Conservation (phyloP, 2,888 invertebrate species). For the Epirrhoe alternata region DNA sequence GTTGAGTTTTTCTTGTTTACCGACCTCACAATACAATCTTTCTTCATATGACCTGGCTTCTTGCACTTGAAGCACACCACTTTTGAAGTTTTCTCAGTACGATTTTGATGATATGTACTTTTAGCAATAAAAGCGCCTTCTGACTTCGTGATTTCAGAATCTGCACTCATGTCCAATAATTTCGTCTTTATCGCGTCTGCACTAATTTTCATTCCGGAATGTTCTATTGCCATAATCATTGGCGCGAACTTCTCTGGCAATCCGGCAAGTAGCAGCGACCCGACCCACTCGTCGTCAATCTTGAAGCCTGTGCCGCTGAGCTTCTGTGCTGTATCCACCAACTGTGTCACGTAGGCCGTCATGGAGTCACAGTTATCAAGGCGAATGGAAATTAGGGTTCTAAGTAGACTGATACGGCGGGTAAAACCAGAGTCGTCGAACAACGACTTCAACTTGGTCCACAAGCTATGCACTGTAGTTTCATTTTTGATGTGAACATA, state of each 20-base stretch:
- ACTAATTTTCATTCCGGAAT: slow-evolving; percentile 26
- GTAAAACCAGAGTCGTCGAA: slow-evolving; percentile 37
- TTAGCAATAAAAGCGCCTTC: no score
- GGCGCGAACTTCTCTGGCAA: slow-evolving; percentile 32
- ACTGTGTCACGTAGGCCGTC: slow-evolving; percentile 27
- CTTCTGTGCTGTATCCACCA: slow-evolving; percentile 16
- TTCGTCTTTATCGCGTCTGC: slow-evolving; percentile 36
- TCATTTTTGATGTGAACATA: slow-evolving; percentile 12
- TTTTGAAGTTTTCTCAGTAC: no score
- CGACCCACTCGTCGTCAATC: slow-evolving; percentile 33
- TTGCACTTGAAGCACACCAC: no score
- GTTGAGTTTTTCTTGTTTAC: no score
- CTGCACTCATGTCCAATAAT: slow-evolving; percentile 19
- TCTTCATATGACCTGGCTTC: no score
- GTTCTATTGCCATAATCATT: slow-evolving; percentile 39
- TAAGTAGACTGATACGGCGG: slow-evolving; percentile 37
- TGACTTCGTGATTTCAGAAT: no score
- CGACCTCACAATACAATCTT: no score
- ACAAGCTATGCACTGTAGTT: background rate
- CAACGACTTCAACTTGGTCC: slow-evolving; percentile 11
- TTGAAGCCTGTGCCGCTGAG: slow-evolving; percentile 16
- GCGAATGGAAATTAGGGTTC: slow-evolving; percentile 37
- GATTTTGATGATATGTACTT: no score
- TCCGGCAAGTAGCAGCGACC: slow-evolving; percentile 35
- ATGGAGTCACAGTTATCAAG: slow-evolving; percentile 37